Base-by-base conservation (phyloP, 2,888 invertebrate genomes). In the Deilephila porcellus region DNA sequence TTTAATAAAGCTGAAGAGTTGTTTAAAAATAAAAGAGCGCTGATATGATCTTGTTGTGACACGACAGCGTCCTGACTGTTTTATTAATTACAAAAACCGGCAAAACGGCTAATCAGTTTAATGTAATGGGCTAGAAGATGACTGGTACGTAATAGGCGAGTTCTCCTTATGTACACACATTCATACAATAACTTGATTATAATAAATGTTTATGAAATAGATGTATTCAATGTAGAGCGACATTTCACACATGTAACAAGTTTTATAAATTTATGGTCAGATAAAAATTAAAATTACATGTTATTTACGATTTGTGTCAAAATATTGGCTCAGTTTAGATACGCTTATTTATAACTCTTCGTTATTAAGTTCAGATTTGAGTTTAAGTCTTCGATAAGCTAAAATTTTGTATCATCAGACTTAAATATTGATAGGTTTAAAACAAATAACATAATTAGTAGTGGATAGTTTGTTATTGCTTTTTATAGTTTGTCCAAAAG, bases 31-130 rank as follows among this genome's bases (percentile, higher is more conserved):
- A 67, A 67, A 67, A 67, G 45, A 52, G 17, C 25, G 25, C 25
- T 67, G 67, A 67, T 67, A 67, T 67, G 67, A 67, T 67, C 67
- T 25, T 45, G 64, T 67, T 67, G 67, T 67, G 67, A 67, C 67
- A 52, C 67, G 67, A 67, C 67, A 67, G 25, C 67, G 25, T 67
- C 67, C 25, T 20, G 67, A 67, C 25, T 67, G 67, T 67, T 67
- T 67, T 67, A 67, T 67, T 67, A 67, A 67, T 67, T 67, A 67
- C 67, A 67, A 25, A 52, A 67, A 67, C 67, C 67, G 67, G 67
- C 67, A 67, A 67, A 67, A 67, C 67, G 45, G 25, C 67, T 67
- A 67, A 67, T 67, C 67, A 52, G 67, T 67, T 67, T 67, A 67
- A 67, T 67, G 52, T 67, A 52, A 67, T 67, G 67, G 25, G 52